Evolutionary conservation across 2,113 vertebrate genomes (phyloP).

Genomic region (Emydura subglobosa): DNA sequence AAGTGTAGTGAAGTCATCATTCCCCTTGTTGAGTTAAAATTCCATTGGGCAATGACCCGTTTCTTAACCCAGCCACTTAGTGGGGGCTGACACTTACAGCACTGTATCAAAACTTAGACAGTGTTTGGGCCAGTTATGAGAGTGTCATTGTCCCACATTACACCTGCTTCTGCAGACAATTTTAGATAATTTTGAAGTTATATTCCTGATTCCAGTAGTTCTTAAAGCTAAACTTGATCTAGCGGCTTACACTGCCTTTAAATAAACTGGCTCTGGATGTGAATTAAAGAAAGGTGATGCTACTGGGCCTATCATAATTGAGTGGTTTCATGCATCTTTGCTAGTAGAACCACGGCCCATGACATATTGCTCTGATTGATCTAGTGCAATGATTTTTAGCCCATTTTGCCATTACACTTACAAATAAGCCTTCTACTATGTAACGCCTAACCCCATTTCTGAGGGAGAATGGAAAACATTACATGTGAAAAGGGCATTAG

Average conservation of each 20-base stretch:
- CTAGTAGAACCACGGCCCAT: not conserved
- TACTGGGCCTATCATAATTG: not conserved
- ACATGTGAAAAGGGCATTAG: not conserved
- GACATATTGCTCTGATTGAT: not conserved
- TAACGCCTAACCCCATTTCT: not conserved
- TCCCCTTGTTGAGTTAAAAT: not conserved
- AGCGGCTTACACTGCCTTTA: not conserved
- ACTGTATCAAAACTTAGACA: not conserved
- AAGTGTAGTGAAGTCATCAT: accelerated
- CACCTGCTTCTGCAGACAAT: not conserved
- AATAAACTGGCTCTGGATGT: not conserved
- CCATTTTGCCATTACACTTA: not conserved
- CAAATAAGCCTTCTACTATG: not conserved
- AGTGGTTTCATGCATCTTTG: not conserved
- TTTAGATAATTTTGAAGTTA: not conserved
- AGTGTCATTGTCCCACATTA: not conserved
- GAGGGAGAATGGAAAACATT: not conserved
- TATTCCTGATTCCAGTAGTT: not conserved
- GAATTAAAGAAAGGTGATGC: not conserved
- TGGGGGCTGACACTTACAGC: accelerated
- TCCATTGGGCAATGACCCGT: not conserved
- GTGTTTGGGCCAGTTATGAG: not conserved
- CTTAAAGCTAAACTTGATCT: not conserved
- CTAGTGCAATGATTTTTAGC: not conserved
- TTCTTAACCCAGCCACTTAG: not conserved